Evolutionary conservation across 2,888 invertebrate species (phyloP), one percentile per base, ranked within the genome.

Genomic region (Operophtera brumata): DNA sequence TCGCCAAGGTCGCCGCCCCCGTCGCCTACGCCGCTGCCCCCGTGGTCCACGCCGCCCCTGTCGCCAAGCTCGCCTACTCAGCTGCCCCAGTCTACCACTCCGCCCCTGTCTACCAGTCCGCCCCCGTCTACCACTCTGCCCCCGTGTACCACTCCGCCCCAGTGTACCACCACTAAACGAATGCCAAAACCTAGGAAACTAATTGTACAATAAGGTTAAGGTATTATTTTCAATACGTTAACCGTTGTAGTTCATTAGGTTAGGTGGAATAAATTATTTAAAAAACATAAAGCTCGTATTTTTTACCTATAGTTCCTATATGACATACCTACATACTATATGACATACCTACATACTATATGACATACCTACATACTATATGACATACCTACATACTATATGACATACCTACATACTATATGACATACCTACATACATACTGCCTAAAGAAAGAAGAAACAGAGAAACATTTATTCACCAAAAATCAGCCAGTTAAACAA

Each of bases 61-160:
- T 69, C 41, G 62, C 66, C 56, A 69, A 77, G 65, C 86, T 71
- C 37, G 78, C 80, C 0, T 75, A 76, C 26, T 59, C 72, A 3
- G 20, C 35, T 69, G 70, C 72, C n/a, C 57, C 62, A 25, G 57
- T 62, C 8, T 57, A 57, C 41, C 62, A 69, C 62, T 66, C 20
- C 20, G 20, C 20, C 20, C 20, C 20, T 4, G 20, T 20, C 20
- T 20, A 20, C 20, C 20, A 20, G 20, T 86, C 71, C 37, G 78
- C 79, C 0, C 75, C 77, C 25, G 59, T 73, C 34, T 69, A 73
- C 47, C 61, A 69, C 40, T 69, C 73, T 45, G 84, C 86, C 64
- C 86, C 72, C n/a, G 69, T 42, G 77, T 82, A 86, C 76, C 86
- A 88, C 70, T 86, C 75, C 65, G 56, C 61, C 54, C 81, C 80